Evolutionary conservation across 2,797 vertebrate species (phyloP).

Genomic region (Anabacerthia variegaticeps): DNA sequence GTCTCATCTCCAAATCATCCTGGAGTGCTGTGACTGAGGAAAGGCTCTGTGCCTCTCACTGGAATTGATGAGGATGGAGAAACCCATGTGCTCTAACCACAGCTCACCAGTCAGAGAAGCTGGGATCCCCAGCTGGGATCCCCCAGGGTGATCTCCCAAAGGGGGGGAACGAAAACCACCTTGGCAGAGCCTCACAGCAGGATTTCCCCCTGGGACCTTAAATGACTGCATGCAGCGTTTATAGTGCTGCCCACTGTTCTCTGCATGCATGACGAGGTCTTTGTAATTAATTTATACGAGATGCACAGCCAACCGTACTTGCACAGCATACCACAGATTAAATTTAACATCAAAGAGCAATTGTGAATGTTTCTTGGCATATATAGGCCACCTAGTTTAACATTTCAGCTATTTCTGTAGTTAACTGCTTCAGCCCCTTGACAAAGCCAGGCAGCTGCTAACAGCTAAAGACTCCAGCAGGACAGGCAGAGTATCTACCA

Average conservation of each 20-base stretch:
- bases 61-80: not conserved
- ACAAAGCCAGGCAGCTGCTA: not conserved
- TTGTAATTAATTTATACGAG: constrained; percentile 9
- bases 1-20: not conserved
- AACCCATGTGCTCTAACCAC: fast-evolving
- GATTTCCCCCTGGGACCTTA: not conserved
- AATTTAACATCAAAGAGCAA: constrained; percentile 51
- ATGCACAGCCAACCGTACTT: constrained; percentile 12
- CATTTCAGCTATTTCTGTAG: not conserved
- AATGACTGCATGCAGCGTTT: fast-evolving
- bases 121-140: not conserved
- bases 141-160: not conserved
- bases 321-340: not conserved
- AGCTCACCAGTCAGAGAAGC: not conserved
- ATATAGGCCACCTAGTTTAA: constrained; percentile 61
- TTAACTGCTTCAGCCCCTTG: constrained; percentile 28
- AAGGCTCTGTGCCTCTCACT: not conserved
- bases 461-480: not conserved
- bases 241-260: not conserved
- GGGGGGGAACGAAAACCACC: not conserved
- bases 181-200: not conserved
- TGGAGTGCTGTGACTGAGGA: not conserved
- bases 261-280: not conserved
- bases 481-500: fast-evolving
- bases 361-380: constrained; percentile 35